phyloP scores from a whole-genome alignment of 2,113 vertebrate genomes.

The Thryonomys swinderianus region DNA sequence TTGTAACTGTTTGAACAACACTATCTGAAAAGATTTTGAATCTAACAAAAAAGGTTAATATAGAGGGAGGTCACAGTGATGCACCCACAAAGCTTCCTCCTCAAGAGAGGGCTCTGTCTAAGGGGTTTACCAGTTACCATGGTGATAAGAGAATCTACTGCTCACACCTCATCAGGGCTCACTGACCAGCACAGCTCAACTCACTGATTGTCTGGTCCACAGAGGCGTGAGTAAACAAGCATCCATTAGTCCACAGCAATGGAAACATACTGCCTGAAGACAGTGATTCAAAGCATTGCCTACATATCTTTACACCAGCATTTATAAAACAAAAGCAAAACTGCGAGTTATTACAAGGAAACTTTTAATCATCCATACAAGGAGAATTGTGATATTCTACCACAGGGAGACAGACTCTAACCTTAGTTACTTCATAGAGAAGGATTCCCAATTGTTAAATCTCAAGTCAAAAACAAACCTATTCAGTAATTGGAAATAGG shows the following conservation, averaged over 20 bases:
- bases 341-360: not conserved
- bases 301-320: not conserved
- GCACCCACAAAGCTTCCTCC: constrained; percentile 61
- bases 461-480: not conserved
- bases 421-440: not conserved
- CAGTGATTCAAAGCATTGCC: constrained; percentile 29
- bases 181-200: constrained; percentile 71
- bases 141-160: constrained; percentile 78
- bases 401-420: not conserved
- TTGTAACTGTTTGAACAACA: constrained; percentile 48
- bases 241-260: constrained; percentile 50
- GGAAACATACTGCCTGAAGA: constrained; percentile 17
- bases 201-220: constrained; percentile 66
- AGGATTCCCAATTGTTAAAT: not conserved
- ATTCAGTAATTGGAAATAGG: constrained; percentile 33
- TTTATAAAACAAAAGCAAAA: not conserved
- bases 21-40: constrained; percentile 5
- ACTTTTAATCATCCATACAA: not conserved
- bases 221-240: constrained; percentile 42
- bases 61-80: constrained; percentile 64
- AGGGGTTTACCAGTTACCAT: constrained; percentile 69
- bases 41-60: constrained; percentile 62
- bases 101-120: constrained; percentile 53
- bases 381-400: not conserved
- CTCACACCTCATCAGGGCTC: constrained; percentile 78